Base-by-base conservation (phyloP, 2,888 invertebrate genomes). In the Latrodectus elegans region DNA sequence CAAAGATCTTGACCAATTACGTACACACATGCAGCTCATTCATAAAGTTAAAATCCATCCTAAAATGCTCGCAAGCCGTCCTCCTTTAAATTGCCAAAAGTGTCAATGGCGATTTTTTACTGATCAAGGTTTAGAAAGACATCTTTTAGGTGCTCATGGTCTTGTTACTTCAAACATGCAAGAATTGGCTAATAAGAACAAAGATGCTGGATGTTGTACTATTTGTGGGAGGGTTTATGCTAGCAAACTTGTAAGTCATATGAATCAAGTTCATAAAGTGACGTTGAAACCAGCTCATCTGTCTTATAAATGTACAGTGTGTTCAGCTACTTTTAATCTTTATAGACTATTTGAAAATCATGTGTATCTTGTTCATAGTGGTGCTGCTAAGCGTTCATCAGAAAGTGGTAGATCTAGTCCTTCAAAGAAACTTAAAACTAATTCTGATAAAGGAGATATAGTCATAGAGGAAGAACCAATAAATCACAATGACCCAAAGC, bases 1-100 rank as follows among this genome's bases (percentile, higher is more conserved):
- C 89, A 97, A 97, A 94, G 98, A 98, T 92, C 94, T 97, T 91
- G 97, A 97, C 91, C 97, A 97, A 92, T 93, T 98, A 89, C 94
- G 98, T 89, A 97, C 97, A 92, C 98, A 98, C 92, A 98, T 98
- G 97, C 97, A 97, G 92, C 97, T 97, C 96, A 97, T 98, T 92
- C 98, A 98, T 92, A 97, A 98, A 94, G 88, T 89, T n/a, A 97
- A 97, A 93, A 97, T 97, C 91, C 97, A 97, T 93, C 97, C 97
- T 84, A 97, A 97, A 93, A 97, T 97, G 97, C 97, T 97, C 91
- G 96, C 97, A 93, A 97, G 97, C 93, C 94, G 96, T 92, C 97
- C 98, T 84, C 98, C 98, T 73, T 94, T 98, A 90, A 97, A 97
- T 93, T 98, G 98, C 93, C 97, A 97, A 93, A 97, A 97, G 92